Percentiles rank a stretch among this genome's conserved stretches.
phyloP scores from a whole-genome alignment of 1,140 invertebrate species.

The Drosophila nebulosa region DNA sequence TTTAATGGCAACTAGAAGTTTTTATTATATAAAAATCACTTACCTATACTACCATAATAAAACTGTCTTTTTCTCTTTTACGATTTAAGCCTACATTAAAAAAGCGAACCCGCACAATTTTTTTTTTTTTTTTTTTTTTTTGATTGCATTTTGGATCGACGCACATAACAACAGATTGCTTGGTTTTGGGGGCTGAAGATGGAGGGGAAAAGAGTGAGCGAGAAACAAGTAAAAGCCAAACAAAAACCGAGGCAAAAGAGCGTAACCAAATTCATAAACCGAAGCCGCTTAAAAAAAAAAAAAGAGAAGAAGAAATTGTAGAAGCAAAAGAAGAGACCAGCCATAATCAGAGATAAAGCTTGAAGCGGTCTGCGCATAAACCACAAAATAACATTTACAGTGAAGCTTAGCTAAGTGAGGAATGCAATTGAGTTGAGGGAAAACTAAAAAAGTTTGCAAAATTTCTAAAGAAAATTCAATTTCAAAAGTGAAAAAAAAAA shows the following conservation, averaged over 20 bases:
- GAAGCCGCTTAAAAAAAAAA: constrained; percentile 30
- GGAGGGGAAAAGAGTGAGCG: not conserved
- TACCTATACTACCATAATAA: constrained; percentile 59
- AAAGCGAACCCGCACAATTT: constrained; percentile 40
- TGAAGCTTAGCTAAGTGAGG: not conserved
- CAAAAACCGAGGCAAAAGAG: constrained; percentile 31
- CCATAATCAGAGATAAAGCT: constrained; percentile 53
- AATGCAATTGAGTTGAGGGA: no score
- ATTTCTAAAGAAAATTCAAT: not conserved
- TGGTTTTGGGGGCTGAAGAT: constrained; percentile 17
- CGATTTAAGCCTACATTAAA: constrained; percentile 27
- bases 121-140: constrained; percentile 9
- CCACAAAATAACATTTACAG: constrained; percentile 35
- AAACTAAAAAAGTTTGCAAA: no score
- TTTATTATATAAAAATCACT: constrained; percentile 57
- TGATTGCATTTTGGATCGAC: constrained; percentile 78
- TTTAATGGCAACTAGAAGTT: constrained; percentile 31
- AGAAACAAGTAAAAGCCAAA: not conserved
- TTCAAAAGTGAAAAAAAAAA: no score
- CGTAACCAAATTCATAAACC: constrained; percentile 69
- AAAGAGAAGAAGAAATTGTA: constrained; percentile 2
- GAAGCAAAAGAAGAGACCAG: not conserved
- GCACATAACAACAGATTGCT: constrained; percentile 58
- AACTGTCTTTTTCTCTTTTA: constrained; percentile 51
- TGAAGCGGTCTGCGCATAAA: constrained; percentile 39